Evolutionary conservation across 2,797 vertebrate species (phyloP).

Genomic region (Parauchenoglanis punctatus): DNA sequence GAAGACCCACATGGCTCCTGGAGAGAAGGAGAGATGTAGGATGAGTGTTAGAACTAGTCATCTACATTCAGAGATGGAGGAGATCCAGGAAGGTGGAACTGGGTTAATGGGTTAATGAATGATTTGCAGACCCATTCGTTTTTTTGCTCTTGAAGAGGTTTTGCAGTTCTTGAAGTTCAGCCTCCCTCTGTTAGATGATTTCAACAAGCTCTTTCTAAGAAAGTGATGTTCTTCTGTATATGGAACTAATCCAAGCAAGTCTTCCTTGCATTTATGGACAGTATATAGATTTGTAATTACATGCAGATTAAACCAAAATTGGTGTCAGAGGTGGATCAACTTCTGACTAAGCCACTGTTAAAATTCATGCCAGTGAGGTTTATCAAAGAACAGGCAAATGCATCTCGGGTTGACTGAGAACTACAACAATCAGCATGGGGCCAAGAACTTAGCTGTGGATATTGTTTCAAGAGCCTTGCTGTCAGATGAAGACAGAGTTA

Average conservation of each 20-base stretch:
- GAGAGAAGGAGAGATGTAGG: not conserved
- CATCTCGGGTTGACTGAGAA: not conserved
- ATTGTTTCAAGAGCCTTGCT: not conserved
- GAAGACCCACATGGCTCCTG: not conserved
- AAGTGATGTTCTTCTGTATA: not conserved
- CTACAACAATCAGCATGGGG: not conserved
- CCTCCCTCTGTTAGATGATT: not conserved
- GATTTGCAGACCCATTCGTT: not conserved
- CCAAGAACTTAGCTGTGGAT: not conserved
- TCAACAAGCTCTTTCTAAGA: not conserved
- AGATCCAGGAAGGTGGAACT: not conserved
- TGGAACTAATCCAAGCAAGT: not conserved
- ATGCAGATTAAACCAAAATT: too few relatives aligned
- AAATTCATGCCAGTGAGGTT: not conserved
- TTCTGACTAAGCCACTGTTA: not conserved
- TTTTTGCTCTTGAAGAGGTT: too few relatives aligned
- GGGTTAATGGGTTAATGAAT: not conserved
- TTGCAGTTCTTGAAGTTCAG: not conserved
- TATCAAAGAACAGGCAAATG: not conserved
- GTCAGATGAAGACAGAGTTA: not conserved
- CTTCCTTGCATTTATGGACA: not conserved
- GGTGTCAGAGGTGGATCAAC: not conserved
- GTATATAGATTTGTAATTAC: not conserved
- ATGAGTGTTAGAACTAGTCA: not conserved
- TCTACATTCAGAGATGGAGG: not conserved